Evolutionary conservation across 2,113 vertebrate genomes (phyloP).

Genomic region (Pluvialis apricaria): DNA sequence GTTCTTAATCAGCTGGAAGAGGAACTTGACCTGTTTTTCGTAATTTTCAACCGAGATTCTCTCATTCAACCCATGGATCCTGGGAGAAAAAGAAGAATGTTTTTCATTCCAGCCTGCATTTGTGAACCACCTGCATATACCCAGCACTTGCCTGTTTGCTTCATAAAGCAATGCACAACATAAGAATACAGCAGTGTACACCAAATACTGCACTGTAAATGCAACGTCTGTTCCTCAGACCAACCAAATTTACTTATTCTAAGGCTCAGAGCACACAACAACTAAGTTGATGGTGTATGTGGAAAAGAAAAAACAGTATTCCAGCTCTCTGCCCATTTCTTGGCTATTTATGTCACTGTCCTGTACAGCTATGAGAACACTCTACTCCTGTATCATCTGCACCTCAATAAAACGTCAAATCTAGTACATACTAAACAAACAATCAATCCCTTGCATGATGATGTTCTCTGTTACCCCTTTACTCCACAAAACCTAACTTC

Average conservation of each 20-base stretch:
- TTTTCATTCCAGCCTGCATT: background rate
- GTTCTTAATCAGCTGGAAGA: constrained; percentile 88
- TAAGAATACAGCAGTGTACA: background rate
- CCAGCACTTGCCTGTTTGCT: background rate
- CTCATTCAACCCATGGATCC: constrained; percentile 92
- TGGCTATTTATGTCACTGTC: background rate
- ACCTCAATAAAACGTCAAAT: background rate
- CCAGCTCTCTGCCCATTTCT: background rate
- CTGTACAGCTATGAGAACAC: background rate
- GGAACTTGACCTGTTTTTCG: constrained; percentile 81
- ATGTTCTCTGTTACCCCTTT: background rate
- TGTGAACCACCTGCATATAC: background rate
- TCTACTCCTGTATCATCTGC: background rate
- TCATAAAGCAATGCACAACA: background rate
- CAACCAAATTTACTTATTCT: background rate
- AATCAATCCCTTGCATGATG: background rate
- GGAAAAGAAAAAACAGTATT: background rate
- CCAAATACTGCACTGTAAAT: background rate
- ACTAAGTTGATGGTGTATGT: background rate
- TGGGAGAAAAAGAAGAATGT: constrained; percentile 32
- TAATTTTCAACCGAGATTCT: constrained; percentile 86
- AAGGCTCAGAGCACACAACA: background rate
- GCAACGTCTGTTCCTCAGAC: background rate
- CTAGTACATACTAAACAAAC: background rate
- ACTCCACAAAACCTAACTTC: background rate